Percentiles rank a stretch among this genome's conserved stretches.
These are phyloP conservation scores for Sipha flava DNA, from an alignment of 1,140 invertebrate species.

Conservation along the genomic window DNA sequence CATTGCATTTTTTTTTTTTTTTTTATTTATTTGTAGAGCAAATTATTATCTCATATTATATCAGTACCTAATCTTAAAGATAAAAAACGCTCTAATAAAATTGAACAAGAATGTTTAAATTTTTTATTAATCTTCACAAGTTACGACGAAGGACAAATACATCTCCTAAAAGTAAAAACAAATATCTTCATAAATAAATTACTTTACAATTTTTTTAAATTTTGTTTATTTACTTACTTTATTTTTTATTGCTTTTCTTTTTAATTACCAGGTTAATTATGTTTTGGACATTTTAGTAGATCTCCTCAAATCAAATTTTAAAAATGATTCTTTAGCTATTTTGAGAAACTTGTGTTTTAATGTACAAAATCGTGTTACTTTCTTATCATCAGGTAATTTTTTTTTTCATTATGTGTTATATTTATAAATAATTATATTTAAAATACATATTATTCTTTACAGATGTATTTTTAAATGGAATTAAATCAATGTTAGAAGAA, in stretches of 20 bases:
- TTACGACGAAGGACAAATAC: not conserved
- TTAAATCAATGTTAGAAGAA: not conserved
- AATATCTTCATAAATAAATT: no score
- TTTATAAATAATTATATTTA: not conserved
- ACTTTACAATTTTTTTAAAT: no score
- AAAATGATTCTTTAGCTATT: not conserved
- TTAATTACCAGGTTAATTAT: not conserved
- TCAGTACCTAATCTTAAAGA: not conserved
- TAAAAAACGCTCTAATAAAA: not conserved
- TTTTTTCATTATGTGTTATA: not conserved
- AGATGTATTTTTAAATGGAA: not conserved
- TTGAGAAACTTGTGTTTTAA: conserved; percentile 22
- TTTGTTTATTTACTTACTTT: not conserved
- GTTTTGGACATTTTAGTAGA: not conserved
- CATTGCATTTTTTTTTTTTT: not conserved
- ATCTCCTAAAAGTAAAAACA: conserved; percentile 1
- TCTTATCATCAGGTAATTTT: conserved; percentile 10
- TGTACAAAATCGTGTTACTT: not conserved
- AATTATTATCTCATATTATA: not conserved
- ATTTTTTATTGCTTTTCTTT: not conserved
- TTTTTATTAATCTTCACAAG: not conserved
- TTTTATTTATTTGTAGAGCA: not conserved
- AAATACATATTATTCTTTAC: not conserved
- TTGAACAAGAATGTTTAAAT: conserved; percentile 2
- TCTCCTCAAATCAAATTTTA: not conserved